phyloP scores from a whole-genome alignment of 2,797 vertebrate genomes.

The Typhlichthys eigenmanni region DNA sequence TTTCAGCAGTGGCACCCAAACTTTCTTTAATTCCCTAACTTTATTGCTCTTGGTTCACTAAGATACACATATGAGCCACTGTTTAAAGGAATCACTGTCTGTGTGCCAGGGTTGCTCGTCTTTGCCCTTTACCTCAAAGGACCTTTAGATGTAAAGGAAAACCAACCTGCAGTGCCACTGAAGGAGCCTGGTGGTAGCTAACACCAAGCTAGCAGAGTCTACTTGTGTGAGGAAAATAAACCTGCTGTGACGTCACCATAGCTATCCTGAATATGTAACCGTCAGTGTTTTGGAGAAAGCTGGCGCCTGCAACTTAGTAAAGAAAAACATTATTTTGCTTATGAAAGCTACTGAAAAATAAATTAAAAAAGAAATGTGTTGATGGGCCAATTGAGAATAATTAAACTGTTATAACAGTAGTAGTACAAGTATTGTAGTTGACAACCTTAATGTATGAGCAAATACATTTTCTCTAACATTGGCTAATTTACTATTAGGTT shows the following conservation, averaged over 20 bases:
- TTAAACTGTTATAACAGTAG: no score
- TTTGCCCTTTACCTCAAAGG: slow-evolving; percentile 51
- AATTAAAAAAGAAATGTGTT: no score
- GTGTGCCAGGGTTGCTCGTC: slow-evolving; percentile 41
- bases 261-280: not conserved
- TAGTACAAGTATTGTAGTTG: no score
- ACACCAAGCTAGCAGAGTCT: slow-evolving; percentile 35
- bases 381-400: no score
- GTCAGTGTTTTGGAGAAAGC: not conserved
- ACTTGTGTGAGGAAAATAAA: slow-evolving; percentile 45
- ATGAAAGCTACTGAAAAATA: no score
- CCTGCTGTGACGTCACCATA: slow-evolving; percentile 32
- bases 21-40: slow-evolving; percentile 48
- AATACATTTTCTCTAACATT: no score
- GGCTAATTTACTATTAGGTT: no score
- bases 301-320: not conserved
- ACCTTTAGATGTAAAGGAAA: slow-evolving; percentile 46
- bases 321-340: no score
- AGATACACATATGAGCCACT: slow-evolving; percentile 25
- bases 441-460: no score
- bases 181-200: slow-evolving; percentile 17
- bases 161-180: slow-evolving; percentile 16
- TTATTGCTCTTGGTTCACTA: slow-evolving; percentile 47
- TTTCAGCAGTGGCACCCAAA: slow-evolving; percentile 61
- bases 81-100: slow-evolving; percentile 42